phyloP scores from a whole-genome alignment of 2,888 invertebrate genomes.

The Epinotia brunnichana region DNA sequence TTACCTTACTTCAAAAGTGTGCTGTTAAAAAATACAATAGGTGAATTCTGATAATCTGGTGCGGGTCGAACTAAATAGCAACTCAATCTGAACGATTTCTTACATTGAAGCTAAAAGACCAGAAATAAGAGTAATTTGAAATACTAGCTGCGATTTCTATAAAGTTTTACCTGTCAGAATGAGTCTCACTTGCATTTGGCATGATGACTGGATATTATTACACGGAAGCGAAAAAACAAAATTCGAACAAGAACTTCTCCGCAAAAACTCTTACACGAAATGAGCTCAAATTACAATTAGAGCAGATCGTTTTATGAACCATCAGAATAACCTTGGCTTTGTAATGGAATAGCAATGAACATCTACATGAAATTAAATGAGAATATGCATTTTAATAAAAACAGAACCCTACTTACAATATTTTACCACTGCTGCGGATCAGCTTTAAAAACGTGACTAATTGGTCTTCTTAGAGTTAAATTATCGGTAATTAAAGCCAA shows the following conservation, averaged over 20 bases:
- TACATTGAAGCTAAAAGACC: neutral
- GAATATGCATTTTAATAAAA: neutral
- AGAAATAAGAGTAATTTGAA: neutral
- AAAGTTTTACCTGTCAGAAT: conserved; percentile 29
- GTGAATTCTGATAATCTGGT: conserved; percentile 24
- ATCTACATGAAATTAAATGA: conserved; percentile 6
- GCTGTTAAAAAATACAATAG: neutral
- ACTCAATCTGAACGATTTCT: neutral
- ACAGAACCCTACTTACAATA: conserved; percentile 13
- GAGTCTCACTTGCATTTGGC: conserved; percentile 27
- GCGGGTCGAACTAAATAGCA: no score
- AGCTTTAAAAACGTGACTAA: neutral
- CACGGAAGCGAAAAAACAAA: conserved; percentile 40
- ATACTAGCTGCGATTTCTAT: conserved; percentile 5
- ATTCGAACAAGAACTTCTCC: conserved; percentile 35
- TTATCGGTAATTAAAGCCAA: no score
- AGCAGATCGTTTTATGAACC: conserved; percentile 66
- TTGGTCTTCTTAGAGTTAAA: no score
- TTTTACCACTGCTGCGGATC: conserved; percentile 17
- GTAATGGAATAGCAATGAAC: conserved; percentile 52
- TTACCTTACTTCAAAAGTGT: neutral
- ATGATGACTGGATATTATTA: conserved; percentile 41
- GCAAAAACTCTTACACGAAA: conserved; percentile 61
- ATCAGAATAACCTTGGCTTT: conserved; percentile 61
- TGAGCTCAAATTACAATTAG: conserved; percentile 64